Conservation (phyloP, 2,113 vertebrate species). For the Cyprinus carpio region DNA sequence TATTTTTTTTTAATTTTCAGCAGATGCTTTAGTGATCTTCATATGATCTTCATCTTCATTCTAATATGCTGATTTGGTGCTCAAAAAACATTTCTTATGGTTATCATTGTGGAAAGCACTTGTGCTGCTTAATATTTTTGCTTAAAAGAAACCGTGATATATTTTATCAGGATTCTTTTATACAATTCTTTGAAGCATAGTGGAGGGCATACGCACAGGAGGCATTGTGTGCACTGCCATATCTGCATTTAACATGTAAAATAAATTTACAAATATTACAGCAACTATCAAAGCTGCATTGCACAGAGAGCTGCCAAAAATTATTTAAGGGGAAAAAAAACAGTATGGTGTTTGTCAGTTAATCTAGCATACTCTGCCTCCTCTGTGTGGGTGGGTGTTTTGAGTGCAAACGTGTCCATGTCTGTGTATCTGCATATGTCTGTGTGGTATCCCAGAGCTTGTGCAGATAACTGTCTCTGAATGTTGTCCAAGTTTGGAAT, state of each 20-base stretch:
- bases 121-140: not conserved
- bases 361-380: not conserved
- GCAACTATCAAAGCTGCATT: not conserved
- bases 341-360: not conserved
- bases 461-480: slow-evolving; percentile 32
- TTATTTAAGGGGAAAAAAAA: not conserved
- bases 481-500: slow-evolving; percentile 25
- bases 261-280: not conserved
- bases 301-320: not conserved
- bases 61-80: no score
- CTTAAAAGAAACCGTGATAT: not conserved
- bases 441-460: slow-evolving; percentile 24
- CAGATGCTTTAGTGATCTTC: no score
- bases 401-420: slow-evolving; percentile 1
- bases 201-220: not conserved
- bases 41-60: no score
- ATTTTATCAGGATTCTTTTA: not conserved
- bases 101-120: no score
- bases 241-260: not conserved
- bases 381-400: slow-evolving; percentile 21
- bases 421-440: slow-evolving; percentile 40
- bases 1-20: no score
- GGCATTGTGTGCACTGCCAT: not conserved
- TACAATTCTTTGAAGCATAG: not conserved
- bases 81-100: no score